Evolutionary conservation across 2,113 vertebrate genomes (phyloP).

Genomic region (Psammodynastes pulverulentus): DNA sequence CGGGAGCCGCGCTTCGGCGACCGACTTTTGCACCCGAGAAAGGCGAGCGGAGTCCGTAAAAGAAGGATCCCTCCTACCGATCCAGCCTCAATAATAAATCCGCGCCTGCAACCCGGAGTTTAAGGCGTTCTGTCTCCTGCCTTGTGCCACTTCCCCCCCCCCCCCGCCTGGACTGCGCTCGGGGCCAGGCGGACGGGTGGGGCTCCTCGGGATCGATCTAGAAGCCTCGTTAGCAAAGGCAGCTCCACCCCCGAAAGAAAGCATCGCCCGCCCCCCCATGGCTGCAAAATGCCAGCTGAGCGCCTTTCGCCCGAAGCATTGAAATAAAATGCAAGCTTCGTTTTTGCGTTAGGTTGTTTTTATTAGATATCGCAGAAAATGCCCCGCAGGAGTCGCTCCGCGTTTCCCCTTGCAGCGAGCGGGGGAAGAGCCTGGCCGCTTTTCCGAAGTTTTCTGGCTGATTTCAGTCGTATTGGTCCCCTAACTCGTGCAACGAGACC

Average conservation of each 20-base stretch:
- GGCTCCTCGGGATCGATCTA: too few species aligned
- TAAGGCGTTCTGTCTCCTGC: neutral
- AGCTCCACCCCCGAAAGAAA: neutral
- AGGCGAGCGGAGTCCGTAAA: neutral
- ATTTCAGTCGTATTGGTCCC: rapidly evolving
- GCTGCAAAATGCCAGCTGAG: neutral
- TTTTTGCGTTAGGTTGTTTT: neutral
- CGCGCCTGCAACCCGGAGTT: neutral
- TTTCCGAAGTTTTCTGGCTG: neutral
- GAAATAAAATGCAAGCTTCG: neutral
- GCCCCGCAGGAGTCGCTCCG: neutral
- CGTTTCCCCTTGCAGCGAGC: neutral
- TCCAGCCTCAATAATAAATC: neutral
- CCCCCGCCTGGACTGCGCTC: neutral
- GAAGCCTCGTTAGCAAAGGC: too few species aligned
- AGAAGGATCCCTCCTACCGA: neutral
- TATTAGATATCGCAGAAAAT: rapidly evolving
- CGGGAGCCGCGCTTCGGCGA: neutral
- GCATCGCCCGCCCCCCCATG: neutral
- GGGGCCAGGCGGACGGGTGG: neutral
- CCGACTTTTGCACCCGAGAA: neutral
- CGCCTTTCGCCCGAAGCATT: too few species aligned
- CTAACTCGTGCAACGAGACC: neutral
- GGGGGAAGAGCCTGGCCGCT: too few species aligned
- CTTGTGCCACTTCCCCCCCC: too few species aligned